phyloP scores from a whole-genome alignment of 2,888 invertebrate species.

The Protonemura montana region DNA sequence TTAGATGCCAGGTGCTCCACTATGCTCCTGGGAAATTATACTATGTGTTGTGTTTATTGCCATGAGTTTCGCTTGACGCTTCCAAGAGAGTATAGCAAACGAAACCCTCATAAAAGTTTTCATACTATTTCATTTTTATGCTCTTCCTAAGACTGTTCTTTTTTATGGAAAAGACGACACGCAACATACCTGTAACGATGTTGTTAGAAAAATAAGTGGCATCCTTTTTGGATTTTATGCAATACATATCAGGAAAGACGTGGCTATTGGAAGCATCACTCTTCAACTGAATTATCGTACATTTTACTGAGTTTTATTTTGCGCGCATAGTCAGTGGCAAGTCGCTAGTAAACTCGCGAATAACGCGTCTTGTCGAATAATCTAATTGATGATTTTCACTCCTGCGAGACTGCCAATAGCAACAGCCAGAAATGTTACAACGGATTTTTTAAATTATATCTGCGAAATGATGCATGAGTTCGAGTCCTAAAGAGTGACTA shows the following conservation, averaged over 20 bases:
- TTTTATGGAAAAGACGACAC: conserved; percentile 39
- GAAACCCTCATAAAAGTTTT: conserved; percentile 44
- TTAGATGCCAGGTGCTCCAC: conserved; percentile 46
- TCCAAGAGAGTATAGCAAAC: neutral
- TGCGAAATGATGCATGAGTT: too few relatives aligned
- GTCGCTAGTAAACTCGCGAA: too few relatives aligned
- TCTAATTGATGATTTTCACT: too few relatives aligned
- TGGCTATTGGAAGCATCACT: neutral
- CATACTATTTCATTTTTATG: conserved; percentile 42
- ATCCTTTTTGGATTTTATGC: conserved; percentile 27
- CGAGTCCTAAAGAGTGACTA: too few relatives aligned
- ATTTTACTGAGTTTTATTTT: too few relatives aligned
- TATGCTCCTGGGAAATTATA: conserved; percentile 46
- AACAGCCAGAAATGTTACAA: too few relatives aligned
- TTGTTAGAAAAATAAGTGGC: conserved; percentile 40
- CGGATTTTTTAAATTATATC: too few relatives aligned
- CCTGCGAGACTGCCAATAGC: too few relatives aligned
- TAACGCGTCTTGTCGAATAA: too few relatives aligned
- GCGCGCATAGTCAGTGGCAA: too few relatives aligned
- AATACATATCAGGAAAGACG: conserved; percentile 16
- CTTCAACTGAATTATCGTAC: neutral
- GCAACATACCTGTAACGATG: conserved; percentile 28
- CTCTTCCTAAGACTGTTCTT: conserved; percentile 20
- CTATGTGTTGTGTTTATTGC: conserved; percentile 44
- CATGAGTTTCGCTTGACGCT: neutral